A percentile compares a stretch with the other conserved stretches of the same genome.
Conservation (phyloP, 2,797 vertebrate species). For the Heteromormyrus szaboi region DNA sequence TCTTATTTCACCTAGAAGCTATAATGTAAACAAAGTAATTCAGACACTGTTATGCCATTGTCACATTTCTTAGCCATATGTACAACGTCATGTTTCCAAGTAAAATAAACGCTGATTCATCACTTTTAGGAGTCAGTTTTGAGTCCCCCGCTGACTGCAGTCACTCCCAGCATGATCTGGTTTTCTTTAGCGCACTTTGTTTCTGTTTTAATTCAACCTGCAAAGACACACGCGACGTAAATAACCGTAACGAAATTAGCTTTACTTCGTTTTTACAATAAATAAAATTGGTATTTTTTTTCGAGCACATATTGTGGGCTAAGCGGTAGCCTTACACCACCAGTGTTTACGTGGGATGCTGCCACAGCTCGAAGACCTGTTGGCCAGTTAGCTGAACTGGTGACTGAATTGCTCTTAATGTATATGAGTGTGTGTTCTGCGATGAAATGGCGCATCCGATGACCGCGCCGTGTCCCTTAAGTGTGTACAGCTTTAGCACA, state of each 20-base stretch:
- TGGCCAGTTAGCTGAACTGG: background rate
- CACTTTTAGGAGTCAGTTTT: background rate
- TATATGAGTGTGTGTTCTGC: background rate
- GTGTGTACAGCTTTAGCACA: background rate
- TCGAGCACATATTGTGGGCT: background rate
- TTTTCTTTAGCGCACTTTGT: background rate
- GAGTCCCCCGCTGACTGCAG: background rate
- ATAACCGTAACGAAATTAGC: background rate
- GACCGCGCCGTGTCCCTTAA: background rate
- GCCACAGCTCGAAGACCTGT: background rate
- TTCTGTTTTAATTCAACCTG: background rate
- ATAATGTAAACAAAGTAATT: slow-evolving; percentile 8
- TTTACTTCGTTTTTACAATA: background rate
- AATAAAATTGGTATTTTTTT: background rate
- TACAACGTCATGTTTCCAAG: background rate
- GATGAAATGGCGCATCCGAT: background rate
- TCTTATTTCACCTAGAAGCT: background rate
- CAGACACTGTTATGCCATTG: background rate
- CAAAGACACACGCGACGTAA: background rate
- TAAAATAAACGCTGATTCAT: background rate
- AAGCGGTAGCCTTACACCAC: background rate
- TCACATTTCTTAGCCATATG: background rate
- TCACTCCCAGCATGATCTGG: background rate
- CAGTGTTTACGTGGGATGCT: background rate
- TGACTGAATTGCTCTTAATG: background rate